phyloP scores from a whole-genome alignment of 2,113 vertebrate genomes.

The Centrocercus urophasianus region DNA sequence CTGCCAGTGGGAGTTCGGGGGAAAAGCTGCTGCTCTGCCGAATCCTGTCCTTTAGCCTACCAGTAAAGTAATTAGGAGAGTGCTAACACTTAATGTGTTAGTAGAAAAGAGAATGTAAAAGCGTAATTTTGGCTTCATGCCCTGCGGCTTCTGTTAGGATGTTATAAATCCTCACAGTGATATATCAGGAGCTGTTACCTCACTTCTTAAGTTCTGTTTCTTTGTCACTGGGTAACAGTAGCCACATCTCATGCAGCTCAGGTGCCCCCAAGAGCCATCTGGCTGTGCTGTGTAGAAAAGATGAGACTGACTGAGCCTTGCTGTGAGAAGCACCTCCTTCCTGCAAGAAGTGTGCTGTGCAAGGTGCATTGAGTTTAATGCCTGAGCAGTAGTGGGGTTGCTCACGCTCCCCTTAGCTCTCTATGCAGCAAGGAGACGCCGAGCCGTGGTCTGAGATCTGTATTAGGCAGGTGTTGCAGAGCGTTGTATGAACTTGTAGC shows the following conservation, averaged over 20 bases:
- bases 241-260: accelerated
- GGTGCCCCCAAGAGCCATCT: not conserved
- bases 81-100: accelerated
- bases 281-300: not conserved
- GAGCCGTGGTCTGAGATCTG: accelerated
- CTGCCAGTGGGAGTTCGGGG: accelerated
- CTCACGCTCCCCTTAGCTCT: too few relatives aligned
- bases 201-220: not conserved
- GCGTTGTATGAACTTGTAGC: accelerated
- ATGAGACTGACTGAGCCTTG: not conserved
- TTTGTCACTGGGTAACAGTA: not conserved
- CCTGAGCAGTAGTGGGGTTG: not conserved
- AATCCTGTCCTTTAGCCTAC: accelerated
- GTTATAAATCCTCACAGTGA: accelerated
- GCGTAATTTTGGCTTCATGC: accelerated
- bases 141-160: accelerated
- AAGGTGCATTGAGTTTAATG: accelerated
- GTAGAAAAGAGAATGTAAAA: accelerated
- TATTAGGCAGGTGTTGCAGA: accelerated
- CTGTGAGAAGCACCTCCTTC: accelerated
- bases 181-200: accelerated
- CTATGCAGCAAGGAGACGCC: accelerated
- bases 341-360: accelerated
- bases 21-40: not conserved
- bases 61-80: not conserved